Percentiles rank a stretch among this genome's conserved stretches.
These are phyloP conservation scores for Lasioglossum malachurum DNA, from an alignment of 2,888 invertebrate species.

Conservation along the genomic window DNA sequence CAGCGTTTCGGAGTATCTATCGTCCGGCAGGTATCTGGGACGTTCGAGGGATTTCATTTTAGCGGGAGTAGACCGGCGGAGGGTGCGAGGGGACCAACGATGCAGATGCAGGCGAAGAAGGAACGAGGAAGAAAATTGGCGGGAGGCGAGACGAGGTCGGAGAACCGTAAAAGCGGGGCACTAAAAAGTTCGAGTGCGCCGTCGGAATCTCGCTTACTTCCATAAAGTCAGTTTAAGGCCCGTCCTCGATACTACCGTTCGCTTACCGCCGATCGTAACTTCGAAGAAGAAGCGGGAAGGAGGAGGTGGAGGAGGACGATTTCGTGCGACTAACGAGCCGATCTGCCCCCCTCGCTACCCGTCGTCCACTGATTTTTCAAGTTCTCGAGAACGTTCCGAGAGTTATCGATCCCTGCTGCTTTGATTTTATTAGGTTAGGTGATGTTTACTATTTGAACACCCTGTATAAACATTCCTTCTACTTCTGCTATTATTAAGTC, in stretches of 20 bases:
- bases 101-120: neutral
- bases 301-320: neutral
- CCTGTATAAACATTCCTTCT: neutral
- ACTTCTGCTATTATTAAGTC: neutral
- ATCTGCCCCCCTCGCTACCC: neutral
- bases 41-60: neutral
- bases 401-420: neutral
- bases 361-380: neutral
- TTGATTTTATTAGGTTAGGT: too few relatives aligned
- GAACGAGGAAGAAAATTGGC: conserved; percentile 12
- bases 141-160: neutral
- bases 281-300: neutral
- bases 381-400: neutral
- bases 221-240: conserved; percentile 68
- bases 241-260: conserved; percentile 8
- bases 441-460: too few relatives aligned
- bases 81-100: neutral
- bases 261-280: conserved; percentile 24
- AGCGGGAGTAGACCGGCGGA: neutral
- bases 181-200: conserved; percentile 68
- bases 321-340: conserved; percentile 36
- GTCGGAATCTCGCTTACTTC: conserved; percentile 70
- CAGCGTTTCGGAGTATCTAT: neutral
- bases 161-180: conserved; percentile 65
- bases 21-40: neutral